Evolutionary conservation across 2,113 vertebrate species (phyloP).

Genomic region (Ptilorrhoa leucosticta): DNA sequence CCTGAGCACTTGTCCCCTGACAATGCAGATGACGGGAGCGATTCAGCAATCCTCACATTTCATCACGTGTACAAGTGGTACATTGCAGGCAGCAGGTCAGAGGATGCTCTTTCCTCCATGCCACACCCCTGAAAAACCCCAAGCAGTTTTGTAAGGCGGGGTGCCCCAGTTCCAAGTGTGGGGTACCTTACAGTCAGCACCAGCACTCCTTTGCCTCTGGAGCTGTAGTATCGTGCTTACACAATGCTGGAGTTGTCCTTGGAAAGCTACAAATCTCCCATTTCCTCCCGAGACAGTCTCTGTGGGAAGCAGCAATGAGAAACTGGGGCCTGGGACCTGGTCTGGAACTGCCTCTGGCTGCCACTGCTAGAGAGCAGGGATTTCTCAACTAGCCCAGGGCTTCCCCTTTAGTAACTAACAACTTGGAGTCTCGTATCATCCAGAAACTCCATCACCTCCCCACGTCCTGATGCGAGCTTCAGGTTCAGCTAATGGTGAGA

Average conservation of each 20-base stretch:
- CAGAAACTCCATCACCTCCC: neutral
- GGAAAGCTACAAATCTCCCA: neutral
- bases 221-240: neutral
- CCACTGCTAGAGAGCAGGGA: neutral
- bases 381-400: neutral
- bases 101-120: neutral
- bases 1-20: neutral
- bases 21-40: neutral
- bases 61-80: accelerated
- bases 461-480: accelerated
- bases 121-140: neutral
- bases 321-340: neutral
- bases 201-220: neutral
- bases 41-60: neutral
- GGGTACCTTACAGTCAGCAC: neutral
- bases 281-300: neutral
- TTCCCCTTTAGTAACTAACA: neutral
- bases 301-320: neutral
- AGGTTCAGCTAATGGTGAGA: neutral
- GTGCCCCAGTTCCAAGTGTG: neutral
- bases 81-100: neutral
- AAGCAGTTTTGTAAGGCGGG: neutral
- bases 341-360: neutral
- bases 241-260: neutral
- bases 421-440: neutral